Conservation (phyloP, 2,797 vertebrate genomes). For the Pterois miles region DNA sequence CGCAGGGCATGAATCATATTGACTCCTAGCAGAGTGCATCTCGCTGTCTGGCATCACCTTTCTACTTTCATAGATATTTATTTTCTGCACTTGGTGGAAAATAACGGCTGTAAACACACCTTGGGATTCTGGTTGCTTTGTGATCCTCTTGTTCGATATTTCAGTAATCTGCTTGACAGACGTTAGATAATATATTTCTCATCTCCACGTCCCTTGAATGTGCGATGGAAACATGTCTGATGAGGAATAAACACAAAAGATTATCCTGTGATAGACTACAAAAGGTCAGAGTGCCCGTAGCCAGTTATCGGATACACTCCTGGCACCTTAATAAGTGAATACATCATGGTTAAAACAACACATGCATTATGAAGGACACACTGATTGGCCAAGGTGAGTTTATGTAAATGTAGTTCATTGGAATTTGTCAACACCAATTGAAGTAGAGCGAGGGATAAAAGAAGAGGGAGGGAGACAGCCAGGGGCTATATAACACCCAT, state of each 20-base stretch:
- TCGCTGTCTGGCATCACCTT: slow-evolving; percentile 55
- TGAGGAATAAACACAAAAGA: slow-evolving; percentile 35
- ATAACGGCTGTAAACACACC: slow-evolving; percentile 44
- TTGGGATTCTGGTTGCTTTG: slow-evolving; percentile 42
- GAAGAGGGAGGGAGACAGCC: slow-evolving; percentile 7
- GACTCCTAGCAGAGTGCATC: slow-evolving; percentile 53
- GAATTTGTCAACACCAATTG: slow-evolving; percentile 68
- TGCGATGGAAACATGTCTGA: slow-evolving; percentile 32
- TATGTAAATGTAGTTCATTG: slow-evolving; percentile 67
- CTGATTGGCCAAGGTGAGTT: slow-evolving; percentile 69
- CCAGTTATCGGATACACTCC: slow-evolving; percentile 51
- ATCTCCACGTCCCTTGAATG: slow-evolving; percentile 19
- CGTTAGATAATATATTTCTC: slow-evolving; percentile 35
- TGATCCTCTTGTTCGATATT: slow-evolving; percentile 52
- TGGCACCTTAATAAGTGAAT: slow-evolving; percentile 51
- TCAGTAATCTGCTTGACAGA: slow-evolving; percentile 44
- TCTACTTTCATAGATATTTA: slow-evolving; percentile 64
- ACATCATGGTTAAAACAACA: slow-evolving; percentile 66
- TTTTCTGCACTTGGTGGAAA: slow-evolving; percentile 55
- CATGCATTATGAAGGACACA: slow-evolving; percentile 68
- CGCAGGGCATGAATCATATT: slow-evolving; percentile 59
- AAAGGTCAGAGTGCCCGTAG: slow-evolving; percentile 54
- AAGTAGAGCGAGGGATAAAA: slow-evolving; percentile 21
- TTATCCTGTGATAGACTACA: slow-evolving; percentile 47
- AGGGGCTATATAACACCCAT: slow-evolving; percentile 30